Percentiles rank a stretch among this genome's conserved stretches.
Evolutionary conservation across 2,888 invertebrate species (phyloP).

Genomic region (Mantis religiosa): DNA sequence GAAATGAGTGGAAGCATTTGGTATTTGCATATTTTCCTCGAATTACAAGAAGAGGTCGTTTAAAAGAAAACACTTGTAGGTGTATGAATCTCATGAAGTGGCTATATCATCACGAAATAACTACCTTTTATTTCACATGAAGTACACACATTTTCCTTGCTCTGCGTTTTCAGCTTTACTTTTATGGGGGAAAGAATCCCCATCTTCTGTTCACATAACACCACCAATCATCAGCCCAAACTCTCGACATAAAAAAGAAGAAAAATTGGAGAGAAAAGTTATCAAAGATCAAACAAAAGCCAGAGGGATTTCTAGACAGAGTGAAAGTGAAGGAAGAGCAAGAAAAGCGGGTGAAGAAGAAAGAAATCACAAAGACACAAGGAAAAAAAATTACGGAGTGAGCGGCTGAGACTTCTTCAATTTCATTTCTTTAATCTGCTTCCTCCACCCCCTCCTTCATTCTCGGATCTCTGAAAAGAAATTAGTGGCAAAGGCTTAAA

Average conservation of each 20-base stretch:
- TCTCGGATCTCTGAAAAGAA: slow-evolving; percentile 2
- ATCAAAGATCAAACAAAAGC: slow-evolving; percentile 10
- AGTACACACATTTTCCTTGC: background rate
- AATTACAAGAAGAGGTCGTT: no score
- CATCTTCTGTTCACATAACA: background rate
- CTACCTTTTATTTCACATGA: background rate
- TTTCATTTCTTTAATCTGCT: slow-evolving; percentile 22
- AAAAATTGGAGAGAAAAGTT: background rate
- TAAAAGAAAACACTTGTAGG: no score
- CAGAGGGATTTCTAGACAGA: slow-evolving; percentile 1
- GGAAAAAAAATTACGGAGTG: background rate
- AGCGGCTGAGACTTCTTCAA: slow-evolving; percentile 14
- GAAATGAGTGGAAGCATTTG: no score
- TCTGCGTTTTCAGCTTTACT: background rate
- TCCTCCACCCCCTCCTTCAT: slow-evolving; percentile 13
- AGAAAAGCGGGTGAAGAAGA: background rate
- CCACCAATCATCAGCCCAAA: slow-evolving; percentile 4
- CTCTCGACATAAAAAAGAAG: background rate
- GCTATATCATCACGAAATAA: background rate
- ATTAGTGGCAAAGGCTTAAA: slow-evolving; percentile 7
- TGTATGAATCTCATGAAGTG: background rate
- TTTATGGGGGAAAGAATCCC: background rate
- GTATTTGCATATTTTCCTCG: no score
- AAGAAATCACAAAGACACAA: background rate
- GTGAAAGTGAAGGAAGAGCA: background rate